Percentiles rank a stretch among this genome's conserved stretches.
phyloP scores from a whole-genome alignment of 37 sponge, comb jelly and placozoan species.

The Agelas oroides region DNA sequence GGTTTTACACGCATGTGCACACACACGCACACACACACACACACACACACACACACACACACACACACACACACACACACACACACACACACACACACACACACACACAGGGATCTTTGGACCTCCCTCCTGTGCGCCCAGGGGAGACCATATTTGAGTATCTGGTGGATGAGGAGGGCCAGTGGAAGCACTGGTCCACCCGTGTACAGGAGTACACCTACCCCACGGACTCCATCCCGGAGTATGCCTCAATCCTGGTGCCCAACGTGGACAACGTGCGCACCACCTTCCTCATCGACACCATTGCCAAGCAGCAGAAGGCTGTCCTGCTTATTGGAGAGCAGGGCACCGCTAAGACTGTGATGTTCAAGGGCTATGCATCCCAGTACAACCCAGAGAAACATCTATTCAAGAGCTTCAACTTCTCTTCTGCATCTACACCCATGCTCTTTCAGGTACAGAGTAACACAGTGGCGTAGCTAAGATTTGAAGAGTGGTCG shows the following conservation, averaged over 20 bases:
- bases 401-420: constrained; percentile 93
- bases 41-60: no score
- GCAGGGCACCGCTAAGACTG: no score
- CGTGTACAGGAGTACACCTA: constrained; percentile 87
- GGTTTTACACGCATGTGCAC: no score
- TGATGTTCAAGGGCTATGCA: constrained; percentile 93
- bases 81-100: no score
- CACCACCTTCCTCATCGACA: constrained; percentile 93
- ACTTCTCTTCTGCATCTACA: constrained; percentile 97
- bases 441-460: constrained; percentile 95
- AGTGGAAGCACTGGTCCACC: constrained; percentile 89
- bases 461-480: no score
- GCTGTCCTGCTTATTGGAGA: constrained; percentile 93
- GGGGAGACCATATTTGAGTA: constrained; percentile 99
- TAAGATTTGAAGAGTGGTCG: no score
- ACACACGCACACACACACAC: no score
- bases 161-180: constrained; percentile 80
- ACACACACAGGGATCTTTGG: no score
- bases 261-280: no score
- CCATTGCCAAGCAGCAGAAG: constrained; percentile 92
- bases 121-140: constrained; percentile 77
- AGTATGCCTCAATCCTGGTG: constrained; percentile 96
- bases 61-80: no score
- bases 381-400: constrained; percentile 89
- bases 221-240: constrained; percentile 86